These are phyloP conservation scores for Gnatocerus cornutus DNA, from an alignment of 2,888 invertebrate genomes.

Conservation along the genomic window DNA sequence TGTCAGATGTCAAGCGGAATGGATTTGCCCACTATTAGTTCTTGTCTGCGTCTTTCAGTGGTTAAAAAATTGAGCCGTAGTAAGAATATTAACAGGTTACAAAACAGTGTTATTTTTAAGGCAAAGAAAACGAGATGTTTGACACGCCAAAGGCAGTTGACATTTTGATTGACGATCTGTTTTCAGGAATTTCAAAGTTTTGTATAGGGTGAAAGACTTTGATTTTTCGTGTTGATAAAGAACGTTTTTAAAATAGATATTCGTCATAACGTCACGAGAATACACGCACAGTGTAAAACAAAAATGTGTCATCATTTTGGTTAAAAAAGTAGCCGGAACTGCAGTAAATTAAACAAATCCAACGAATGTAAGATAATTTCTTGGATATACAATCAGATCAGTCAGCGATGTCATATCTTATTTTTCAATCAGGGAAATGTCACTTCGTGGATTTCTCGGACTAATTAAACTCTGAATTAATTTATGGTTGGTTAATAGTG, in stretches of 20 bases:
- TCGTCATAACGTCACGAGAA: conserved; percentile 51
- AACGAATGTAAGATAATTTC: neutral
- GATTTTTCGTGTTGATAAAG: conserved; percentile 60
- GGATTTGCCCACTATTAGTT: neutral
- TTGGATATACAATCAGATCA: conserved; percentile 1
- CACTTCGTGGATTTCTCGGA: neutral
- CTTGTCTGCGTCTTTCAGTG: conserved; percentile 2
- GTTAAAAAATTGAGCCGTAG: neutral
- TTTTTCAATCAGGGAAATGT: conserved; percentile 8
- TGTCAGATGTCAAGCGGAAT: neutral
- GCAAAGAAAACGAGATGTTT: conserved; percentile 47
- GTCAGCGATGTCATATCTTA: conserved; percentile 8
- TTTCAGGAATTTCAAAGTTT: conserved; percentile 53
- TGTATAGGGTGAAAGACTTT: conserved; percentile 51
- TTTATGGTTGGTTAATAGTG: conserved; percentile 23
- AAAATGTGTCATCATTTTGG: conserved; percentile 7
- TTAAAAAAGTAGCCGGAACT: conserved; percentile 1
- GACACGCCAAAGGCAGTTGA: conserved; percentile 52
- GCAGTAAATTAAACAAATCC: conserved; percentile 7
- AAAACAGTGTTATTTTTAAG: conserved; percentile 48
- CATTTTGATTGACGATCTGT: conserved; percentile 55
- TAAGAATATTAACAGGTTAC: conserved; percentile 33
- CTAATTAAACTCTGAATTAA: conserved; percentile 3
- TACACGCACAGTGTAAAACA: conserved; percentile 36
- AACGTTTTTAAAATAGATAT: conserved; percentile 57